Evolutionary conservation across 1,140 invertebrate species (phyloP).

Genomic region (Drosophila paulistorum): DNA sequence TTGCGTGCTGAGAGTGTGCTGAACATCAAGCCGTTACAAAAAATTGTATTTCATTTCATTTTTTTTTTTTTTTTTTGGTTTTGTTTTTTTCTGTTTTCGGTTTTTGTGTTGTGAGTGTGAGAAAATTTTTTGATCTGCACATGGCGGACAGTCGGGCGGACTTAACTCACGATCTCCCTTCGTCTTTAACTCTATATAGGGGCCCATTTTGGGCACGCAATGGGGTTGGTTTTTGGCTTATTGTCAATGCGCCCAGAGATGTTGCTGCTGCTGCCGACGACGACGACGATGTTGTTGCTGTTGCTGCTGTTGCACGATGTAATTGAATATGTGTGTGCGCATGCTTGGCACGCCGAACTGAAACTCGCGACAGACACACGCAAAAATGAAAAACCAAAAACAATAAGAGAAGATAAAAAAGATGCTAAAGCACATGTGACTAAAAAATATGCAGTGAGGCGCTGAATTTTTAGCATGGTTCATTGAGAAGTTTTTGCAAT

Average conservation of each 20-base stretch:
- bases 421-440: slow-evolving; percentile 46
- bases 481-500: slow-evolving; percentile 3
- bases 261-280: slow-evolving; percentile 4
- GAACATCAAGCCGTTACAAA: slow-evolving; percentile 74
- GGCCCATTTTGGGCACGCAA: slow-evolving; percentile 60
- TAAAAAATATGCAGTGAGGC: slow-evolving; percentile 35
- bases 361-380: slow-evolving; percentile 67
- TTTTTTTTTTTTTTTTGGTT: background rate
- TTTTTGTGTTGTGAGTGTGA: slow-evolving; percentile 64
- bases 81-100: background rate
- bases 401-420: slow-evolving; percentile 19
- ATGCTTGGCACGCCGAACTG: slow-evolving; percentile 69
- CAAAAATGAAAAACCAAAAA: slow-evolving; percentile 20
- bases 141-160: slow-evolving; percentile 42
- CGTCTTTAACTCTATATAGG: slow-evolving; percentile 41
- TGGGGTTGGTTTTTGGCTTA: slow-evolving; percentile 55
- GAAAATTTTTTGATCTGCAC: slow-evolving; percentile 75
- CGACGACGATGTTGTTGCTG: slow-evolving; percentile 6
- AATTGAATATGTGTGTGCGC: slow-evolving; percentile 76
- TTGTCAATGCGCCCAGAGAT: slow-evolving; percentile 64
- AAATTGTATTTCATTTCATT: slow-evolving; percentile 8
- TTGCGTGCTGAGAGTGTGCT: slow-evolving; percentile 75
- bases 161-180: slow-evolving; percentile 18
- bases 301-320: slow-evolving; percentile 50
- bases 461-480: slow-evolving; percentile 28